Evolutionary conservation across 1,140 invertebrate genomes (phyloP), one percentile per base, ranked within the genome.

Genomic region (Vollenhovia emeryi): DNA sequence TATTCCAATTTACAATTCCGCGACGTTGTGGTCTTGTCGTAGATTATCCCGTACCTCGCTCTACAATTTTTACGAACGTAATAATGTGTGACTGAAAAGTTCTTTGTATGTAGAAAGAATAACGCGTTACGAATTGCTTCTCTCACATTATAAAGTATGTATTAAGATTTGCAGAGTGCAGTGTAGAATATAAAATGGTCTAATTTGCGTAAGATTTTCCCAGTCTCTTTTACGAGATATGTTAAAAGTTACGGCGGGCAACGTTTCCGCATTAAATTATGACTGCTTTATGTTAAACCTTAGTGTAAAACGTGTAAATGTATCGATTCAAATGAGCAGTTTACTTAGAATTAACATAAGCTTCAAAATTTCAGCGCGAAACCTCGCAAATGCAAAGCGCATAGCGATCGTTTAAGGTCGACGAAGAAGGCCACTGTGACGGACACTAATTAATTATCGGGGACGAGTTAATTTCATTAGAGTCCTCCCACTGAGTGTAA

Each of bases 401-500:
- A 43, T 59, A 55, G 52, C 40, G 8, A 71, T 82, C 50, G 59
- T 68, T 71, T 43, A 82, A 71, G 66, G 59, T 52, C 50, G 24
- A 43, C 33, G 15, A 80, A 80, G 78, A 52, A 87, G 73, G 68
- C 59, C 59, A 40, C 48, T 50, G 36, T 43, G 55, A 66, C 21
- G 71, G 69, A 79, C 69, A 50, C 55, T 86, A 82, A 86, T 89
- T 86, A 84, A 89, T 89, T 89, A 86, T 86, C 85, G 57, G 27
- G 48, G 68, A 74, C 59, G 66, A 86, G 85, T 89, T 89, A 89
- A 89, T 86, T 89, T 84, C 87, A 89, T 89, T 89, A 89, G 85
- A 74, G 78, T 86, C 87, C 83, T 88, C 85, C 76, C 21, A 33
- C 55, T 30, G 68, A 79, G 79, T 79, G 80, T 84, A 86, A 89